Evolutionary conservation across 2,113 vertebrate species (phyloP), one percentile per base, ranked within the genome.

Genomic region (Rhinogobius similis): DNA sequence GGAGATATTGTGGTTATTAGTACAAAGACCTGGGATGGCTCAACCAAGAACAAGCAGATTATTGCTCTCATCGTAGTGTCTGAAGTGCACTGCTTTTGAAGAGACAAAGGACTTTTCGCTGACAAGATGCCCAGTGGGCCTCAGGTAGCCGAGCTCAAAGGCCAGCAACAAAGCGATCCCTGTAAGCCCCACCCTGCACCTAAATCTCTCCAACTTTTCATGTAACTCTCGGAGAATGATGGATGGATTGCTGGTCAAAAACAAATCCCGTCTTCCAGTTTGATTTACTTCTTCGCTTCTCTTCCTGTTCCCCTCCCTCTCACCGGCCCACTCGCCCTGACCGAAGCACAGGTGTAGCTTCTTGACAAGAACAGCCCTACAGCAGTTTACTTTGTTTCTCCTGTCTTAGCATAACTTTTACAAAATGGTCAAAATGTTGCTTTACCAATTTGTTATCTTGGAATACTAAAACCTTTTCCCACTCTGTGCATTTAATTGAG

Each of bases 61-160:
- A 62, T 72, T 29, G 27, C 39, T 70, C 53, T 50, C 20, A 52
- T 32, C 29, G 55, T 67, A 46, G 46, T 21, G 38, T 80, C 70
- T 81, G 70, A 86, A 83, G 74, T 59, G 61, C 55, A 48, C 48
- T 46, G 72, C 63, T 63, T 86, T 88, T 86, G 82, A 79, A 76
- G 74, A 69, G 48, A 63, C 39, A 74, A 77, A 78, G 73, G 55
- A 81, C 67, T 70, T 70, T 77, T 68, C 68, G n/a, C 46, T 56
- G 36, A 62, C 38, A 70, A 69, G 80, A 82, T 76, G 61, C 32
- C 79, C 39, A 67, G 44, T 16, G 43, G 75, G 82, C 87, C 83
- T 75, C 69, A 39, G 83, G 81, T 70, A 23, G 24, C 39, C 27
- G 59, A 75, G 77, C 50, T 82, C 87, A 87, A 86, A 87, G 82